Conservation (phyloP, 1,140 invertebrate species). For the Metaphire vulgaris region DNA sequence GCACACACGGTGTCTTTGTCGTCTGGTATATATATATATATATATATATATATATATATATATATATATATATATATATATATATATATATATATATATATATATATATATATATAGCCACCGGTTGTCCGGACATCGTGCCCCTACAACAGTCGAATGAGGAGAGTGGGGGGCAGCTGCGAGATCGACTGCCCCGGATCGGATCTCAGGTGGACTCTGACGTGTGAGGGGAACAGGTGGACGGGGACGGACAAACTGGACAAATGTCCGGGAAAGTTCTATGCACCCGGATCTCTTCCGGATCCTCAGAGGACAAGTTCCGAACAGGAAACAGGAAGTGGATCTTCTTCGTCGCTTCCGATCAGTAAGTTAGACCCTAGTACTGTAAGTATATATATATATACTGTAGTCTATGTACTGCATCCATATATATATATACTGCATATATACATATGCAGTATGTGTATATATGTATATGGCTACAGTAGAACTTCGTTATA, state of each 20-base stretch:
- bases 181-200: constrained; percentile 19
- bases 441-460: no score
- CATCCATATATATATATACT: no score
- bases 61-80: neutral
- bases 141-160: constrained; percentile 19
- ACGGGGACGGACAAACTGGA: neutral
- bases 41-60: neutral
- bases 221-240: neutral
- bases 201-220: constrained; percentile 6
- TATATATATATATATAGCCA: neutral
- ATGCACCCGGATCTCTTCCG: neutral
- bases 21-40: neutral
- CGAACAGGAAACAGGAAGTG: neutral
- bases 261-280: neutral
- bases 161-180: neutral
- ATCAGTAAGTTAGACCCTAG: no score
- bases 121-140: constrained; percentile 14
- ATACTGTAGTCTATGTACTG: no score
- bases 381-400: no score
- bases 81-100: neutral
- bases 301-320: neutral
- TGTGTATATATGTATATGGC: no score
- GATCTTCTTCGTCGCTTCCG: neutral
- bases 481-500: no score
- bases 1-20: neutral